Evolutionary conservation across 2,797 vertebrate genomes (phyloP), one percentile per base, ranked within the genome.

Genomic region (Melanotaenia boesemani): DNA sequence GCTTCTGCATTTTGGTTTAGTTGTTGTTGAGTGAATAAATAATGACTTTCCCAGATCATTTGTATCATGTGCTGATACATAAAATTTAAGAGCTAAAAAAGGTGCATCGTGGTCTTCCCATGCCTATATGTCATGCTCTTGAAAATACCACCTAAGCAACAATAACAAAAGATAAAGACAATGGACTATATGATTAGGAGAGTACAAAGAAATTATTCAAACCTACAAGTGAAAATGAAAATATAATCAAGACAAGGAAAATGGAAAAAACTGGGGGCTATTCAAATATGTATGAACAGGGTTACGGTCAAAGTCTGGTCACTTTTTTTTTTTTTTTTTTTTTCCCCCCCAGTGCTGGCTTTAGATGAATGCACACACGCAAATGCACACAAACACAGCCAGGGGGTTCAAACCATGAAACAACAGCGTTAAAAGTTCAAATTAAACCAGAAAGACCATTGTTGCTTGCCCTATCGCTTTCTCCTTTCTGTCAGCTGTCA

Each of bases 151-250:
- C 8, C n/a, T 50, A 22, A 22, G 46, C 46, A n/a, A 50, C 20
- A n/a, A n/a, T 50, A 50, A 50, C 46, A 22, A n/a, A 11, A 50
- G n/a, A 50, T 18, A 50, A 22, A 50, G 7, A 18, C 46, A 20
- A n/a, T 48, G 18, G 6, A 50, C 8, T n/a, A 8, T n/a, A 48
- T 2, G 18, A 7, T 16, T 18, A 18, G 44, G 5, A 46, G 37
- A 12, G 7, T 9, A 48, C 11, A n/a, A 67, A 12, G 11, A 34
- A 63, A 63, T 50, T n/a, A 37, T 67, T 41, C 5, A 55, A 10
- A 18, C 56, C 8, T 54, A 28, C 9, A 63, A 59, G 5, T 20
- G 56, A 54, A 64, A 63, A 39, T 9, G 2, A 48, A 76, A 66
- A 48, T 16, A n/a, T 0, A 48, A 28, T 74, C 18, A 50, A 22